Evolutionary conservation across 2,888 invertebrate genomes (phyloP), one percentile per base, ranked within the genome.

Genomic region (Macrophya alboannulata): DNA sequence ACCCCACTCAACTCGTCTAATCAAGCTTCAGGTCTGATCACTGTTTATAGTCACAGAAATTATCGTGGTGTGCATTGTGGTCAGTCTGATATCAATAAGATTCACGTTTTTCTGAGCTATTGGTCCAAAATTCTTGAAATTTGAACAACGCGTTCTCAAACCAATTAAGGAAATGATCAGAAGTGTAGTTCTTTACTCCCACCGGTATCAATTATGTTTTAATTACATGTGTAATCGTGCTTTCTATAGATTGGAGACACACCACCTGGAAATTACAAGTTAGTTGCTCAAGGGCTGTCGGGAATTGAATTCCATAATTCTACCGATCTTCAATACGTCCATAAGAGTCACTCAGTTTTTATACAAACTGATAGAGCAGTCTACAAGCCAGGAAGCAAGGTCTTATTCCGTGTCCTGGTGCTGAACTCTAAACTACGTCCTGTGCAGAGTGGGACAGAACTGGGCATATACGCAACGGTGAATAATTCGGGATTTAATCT

Each of bases 311-410:
- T 98, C 92, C 94, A 95, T 72, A 96, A 97, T 87, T 95, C 96
- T n/a, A 97, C 96, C 1, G 95, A 95, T 12, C 92, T 98, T 81
- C 95, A 95, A 72, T 97, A 96, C 93, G 95, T 97, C 71, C 96
- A 96, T 87, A 97, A 98, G 91, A 97, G 97, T 91, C 97, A 97
- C 91, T 97, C 97, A 15, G 95, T 98, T n/a, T 97, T 98, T 91
- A 96, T 99, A 87, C 98, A 99, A 93, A 98, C 98, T 0, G 99
- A 99, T 94, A 97, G 98, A 94, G 96, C 98, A 15, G 96, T 98
- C 87, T 99, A 99, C 93, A 97, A 98, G 92, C 98, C 98, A 0
- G 96, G 97, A 12, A 96, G 97, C 92, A 96, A 96, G 88, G 96
- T 99, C 43, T 95, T 96, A 93, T 99, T 98, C 94, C 95, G 98